Percentiles rank a stretch among this genome's conserved stretches.
Evolutionary conservation across 2,113 vertebrate species (phyloP).

Genomic region (Rhinogobius similis): DNA sequence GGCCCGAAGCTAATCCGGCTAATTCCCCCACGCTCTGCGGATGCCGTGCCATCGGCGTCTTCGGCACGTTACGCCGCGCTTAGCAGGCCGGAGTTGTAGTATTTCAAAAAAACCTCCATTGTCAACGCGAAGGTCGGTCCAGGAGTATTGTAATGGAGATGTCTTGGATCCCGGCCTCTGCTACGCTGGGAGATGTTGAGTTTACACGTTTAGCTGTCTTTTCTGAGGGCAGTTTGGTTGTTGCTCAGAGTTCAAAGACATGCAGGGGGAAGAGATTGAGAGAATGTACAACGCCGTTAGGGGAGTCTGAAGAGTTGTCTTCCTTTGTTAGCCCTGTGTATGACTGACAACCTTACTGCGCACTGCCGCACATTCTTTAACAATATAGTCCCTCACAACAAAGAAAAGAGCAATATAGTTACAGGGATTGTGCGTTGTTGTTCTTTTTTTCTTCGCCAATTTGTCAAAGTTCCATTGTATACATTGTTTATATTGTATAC

Average conservation of each 20-base stretch:
- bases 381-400: background rate
- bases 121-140: background rate
- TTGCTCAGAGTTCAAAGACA: background rate
- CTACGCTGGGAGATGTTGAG: background rate
- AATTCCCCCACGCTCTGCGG: background rate
- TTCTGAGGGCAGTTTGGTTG: background rate
- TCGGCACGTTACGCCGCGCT: background rate
- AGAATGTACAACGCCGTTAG: conserved; percentile 6
- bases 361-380: background rate
- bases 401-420: background rate
- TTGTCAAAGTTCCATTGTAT: background rate
- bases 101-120: background rate
- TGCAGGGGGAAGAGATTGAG: background rate
- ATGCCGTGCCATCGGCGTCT: background rate
- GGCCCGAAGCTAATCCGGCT: conserved; percentile 4
- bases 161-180: background rate
- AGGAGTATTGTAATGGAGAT: background rate
- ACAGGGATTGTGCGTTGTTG: background rate
- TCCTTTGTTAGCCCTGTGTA: conserved; percentile 6
- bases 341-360: conserved; percentile 7
- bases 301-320: conserved; percentile 8
- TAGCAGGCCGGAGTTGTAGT: background rate
- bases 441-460: background rate
- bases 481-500: background rate
- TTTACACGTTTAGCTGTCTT: background rate